These are phyloP conservation scores for Oryzias melastigma DNA, from an alignment of 2,113 vertebrate species.

Conservation along the genomic window DNA sequence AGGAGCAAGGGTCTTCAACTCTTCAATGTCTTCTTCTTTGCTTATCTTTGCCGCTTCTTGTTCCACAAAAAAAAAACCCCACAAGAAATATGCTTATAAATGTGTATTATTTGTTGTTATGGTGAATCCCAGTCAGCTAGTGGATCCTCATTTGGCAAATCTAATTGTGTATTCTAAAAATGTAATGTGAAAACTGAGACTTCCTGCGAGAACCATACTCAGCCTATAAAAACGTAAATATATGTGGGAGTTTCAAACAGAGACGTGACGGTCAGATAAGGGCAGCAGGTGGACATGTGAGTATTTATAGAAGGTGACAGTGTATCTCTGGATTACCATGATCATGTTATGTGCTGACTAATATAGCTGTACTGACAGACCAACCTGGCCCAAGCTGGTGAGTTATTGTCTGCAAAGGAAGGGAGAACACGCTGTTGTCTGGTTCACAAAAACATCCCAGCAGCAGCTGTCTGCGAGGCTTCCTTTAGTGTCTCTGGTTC, in stretches of 20 bases:
- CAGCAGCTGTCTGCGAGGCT: conserved; percentile 10
- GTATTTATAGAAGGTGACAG: conserved; percentile 55
- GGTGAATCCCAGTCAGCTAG: no score
- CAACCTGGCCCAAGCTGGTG: conserved; percentile 40
- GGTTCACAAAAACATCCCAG: conserved; percentile 17
- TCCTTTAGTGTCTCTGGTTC: conserved; percentile 1
- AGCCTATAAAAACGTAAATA: not conserved
- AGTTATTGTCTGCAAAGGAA: conserved; percentile 39
- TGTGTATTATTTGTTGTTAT: no score
- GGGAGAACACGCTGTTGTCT: conserved; percentile 19
- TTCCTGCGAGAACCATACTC: conserved; percentile 8
- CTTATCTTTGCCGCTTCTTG: no score
- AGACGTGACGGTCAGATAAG: conserved; percentile 4
- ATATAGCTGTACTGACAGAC: conserved; percentile 45
- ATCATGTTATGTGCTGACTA: conserved; percentile 29
- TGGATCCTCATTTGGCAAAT: no score
- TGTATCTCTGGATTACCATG: conserved; percentile 31
- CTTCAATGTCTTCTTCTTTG: no score
- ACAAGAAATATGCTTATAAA: no score
- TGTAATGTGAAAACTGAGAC: not conserved
- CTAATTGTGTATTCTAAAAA: not conserved
- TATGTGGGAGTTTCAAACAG: not conserved
- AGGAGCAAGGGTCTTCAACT: no score
- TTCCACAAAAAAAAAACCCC: no score
- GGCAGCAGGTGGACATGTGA: conserved; percentile 13